A percentile compares a stretch with the other conserved stretches of the same genome.
Evolutionary conservation across 1,140 invertebrate species (phyloP).

Genomic region (Halictus rubicundus): DNA sequence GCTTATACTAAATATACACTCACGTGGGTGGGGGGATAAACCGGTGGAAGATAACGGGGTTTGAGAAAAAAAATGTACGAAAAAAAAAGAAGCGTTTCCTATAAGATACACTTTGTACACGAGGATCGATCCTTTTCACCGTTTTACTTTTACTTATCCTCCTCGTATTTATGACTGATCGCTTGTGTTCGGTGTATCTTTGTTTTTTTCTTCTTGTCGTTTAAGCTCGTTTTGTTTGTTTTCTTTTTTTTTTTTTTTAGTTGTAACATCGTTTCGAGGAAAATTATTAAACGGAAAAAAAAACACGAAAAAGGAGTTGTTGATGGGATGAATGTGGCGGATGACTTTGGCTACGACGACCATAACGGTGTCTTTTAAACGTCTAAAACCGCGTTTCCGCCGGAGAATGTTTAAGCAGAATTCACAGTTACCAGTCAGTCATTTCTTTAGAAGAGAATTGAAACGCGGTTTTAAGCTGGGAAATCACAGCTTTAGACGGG

Average conservation of each 20-base stretch:
- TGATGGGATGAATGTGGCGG: background rate
- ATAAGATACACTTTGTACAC: constrained; percentile 10
- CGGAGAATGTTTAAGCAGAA: too few species aligned
- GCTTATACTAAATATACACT: constrained; percentile 66
- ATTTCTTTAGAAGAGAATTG: background rate
- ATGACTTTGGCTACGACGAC: background rate
- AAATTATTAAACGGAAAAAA: constrained; percentile 3
- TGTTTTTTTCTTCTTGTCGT: background rate
- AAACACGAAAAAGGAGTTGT: constrained; percentile 4
- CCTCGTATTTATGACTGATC: background rate
- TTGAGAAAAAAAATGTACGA: constrained; percentile 62
- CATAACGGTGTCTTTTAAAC: background rate
- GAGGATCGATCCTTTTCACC: background rate
- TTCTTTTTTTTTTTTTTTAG: constrained; percentile 27
- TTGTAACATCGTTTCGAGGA: constrained; percentile 24
- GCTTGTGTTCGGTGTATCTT: constrained; percentile 7
- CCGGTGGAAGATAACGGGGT: constrained; percentile 62
- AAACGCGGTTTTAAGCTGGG: background rate
- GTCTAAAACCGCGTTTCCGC: too few species aligned
- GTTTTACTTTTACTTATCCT: background rate
- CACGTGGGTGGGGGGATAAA: constrained; percentile 60
- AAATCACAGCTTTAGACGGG: background rate
- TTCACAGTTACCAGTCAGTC: too few species aligned
- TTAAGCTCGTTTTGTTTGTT: constrained; percentile 22
- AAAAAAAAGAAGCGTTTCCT: constrained; percentile 65